These are phyloP conservation scores for Equus quagga DNA, from an alignment of 2,113 vertebrate genomes.

Conservation along the genomic window DNA sequence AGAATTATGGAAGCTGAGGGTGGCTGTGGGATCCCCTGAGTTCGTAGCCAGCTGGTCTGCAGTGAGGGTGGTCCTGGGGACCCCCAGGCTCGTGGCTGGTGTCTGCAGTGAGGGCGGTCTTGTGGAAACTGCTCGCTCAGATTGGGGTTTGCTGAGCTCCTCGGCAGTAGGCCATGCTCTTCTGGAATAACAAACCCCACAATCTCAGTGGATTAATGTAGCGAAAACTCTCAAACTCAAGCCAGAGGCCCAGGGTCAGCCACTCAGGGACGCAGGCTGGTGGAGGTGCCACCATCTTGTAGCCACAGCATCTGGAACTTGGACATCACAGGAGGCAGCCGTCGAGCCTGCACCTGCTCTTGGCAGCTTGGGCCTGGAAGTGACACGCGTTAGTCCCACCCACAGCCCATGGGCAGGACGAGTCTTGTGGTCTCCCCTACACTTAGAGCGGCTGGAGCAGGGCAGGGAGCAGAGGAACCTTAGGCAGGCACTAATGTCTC, in stretches of 20 bases:
- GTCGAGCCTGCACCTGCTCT: not conserved
- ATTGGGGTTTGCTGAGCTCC: not conserved
- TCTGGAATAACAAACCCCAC: not conserved
- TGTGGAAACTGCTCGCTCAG: not conserved
- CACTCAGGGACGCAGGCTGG: not conserved
- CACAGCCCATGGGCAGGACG: not conserved
- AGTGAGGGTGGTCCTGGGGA: not conserved
- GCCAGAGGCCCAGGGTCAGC: not conserved
- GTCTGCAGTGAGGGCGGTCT: not conserved
- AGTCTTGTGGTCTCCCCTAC: not conserved
- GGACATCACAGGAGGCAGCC: not conserved
- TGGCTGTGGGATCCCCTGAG: not conserved
- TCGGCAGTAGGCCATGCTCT: accelerated
- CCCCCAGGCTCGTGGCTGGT: not conserved
- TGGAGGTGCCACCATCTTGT: not conserved
- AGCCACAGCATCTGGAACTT: not conserved
- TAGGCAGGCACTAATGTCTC: not conserved
- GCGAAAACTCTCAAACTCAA: not conserved
- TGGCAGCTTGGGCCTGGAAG: not conserved
- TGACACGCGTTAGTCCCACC: not conserved
- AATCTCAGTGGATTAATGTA: not conserved
- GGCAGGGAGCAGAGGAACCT: not conserved
- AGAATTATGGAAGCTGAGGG: not conserved
- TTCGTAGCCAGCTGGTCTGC: too few relatives aligned
- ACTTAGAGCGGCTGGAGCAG: not conserved